Conservation (phyloP, 2,888 invertebrate species). For the Drosophila kambysellisi region DNA sequence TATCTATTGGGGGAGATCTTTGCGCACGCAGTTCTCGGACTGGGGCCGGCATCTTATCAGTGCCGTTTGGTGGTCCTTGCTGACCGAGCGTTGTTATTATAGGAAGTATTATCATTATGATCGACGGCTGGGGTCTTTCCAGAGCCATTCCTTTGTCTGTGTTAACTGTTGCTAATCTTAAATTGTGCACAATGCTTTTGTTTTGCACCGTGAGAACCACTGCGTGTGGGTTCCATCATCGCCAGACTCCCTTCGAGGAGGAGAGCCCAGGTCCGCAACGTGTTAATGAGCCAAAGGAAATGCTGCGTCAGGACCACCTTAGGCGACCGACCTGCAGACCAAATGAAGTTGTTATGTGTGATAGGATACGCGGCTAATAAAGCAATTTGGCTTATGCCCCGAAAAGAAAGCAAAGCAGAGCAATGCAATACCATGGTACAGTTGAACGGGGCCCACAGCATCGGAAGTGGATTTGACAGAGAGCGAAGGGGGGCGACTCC, state of each 20-base stretch:
- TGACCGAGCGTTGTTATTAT: conserved; percentile 75
- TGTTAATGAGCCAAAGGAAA: conserved; percentile 82
- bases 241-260: conserved; percentile 15
- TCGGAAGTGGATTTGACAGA: conserved; percentile 28
- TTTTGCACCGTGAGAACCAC: conserved; percentile 81
- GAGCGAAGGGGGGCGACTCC: conserved; percentile 28
- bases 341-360: conserved; percentile 66
- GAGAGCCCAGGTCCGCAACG: conserved; percentile 39
- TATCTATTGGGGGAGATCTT: conserved; percentile 62
- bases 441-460: conserved; percentile 12
- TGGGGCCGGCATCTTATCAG: conserved; percentile 66
- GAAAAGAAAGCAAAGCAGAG: conserved; percentile 23
- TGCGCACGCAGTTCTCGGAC: conserved; percentile 58
- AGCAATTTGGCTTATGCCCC: conserved; percentile 56
- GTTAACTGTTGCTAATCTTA: conserved; percentile 80
- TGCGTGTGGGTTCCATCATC: conserved; percentile 79
- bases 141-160: conserved; percentile 57
- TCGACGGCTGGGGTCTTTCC: conserved; percentile 39
- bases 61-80: conserved; percentile 68
- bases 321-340: conserved; percentile 23
- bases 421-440: conserved; percentile 10
- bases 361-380: conserved; percentile 52
- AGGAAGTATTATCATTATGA: conserved; percentile 72
- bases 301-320: conserved; percentile 69
- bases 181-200: conserved; percentile 61